Evolutionary conservation across 2,113 vertebrate species (phyloP).

Genomic region (Scatophagus argus): DNA sequence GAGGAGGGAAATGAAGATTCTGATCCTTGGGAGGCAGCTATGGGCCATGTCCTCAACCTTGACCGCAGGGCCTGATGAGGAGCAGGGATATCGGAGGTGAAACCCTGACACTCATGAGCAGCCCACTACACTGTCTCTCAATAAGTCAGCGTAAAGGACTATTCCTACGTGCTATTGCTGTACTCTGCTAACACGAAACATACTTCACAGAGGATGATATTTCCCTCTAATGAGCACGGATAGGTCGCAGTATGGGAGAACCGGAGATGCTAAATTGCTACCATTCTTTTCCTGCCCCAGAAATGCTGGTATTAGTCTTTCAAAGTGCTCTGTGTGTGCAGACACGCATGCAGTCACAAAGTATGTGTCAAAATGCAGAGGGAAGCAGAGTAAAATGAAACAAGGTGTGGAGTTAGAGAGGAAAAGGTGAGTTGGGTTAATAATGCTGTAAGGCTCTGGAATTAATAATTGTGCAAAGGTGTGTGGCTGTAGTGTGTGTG

Average conservation of each 20-base stretch:
- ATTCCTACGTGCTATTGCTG: conserved; percentile 31
- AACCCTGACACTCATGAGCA: conserved; percentile 43
- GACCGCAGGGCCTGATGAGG: conserved; percentile 53
- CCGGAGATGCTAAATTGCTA: conserved; percentile 65
- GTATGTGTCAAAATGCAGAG: conserved; percentile 57
- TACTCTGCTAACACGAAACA: conserved; percentile 42
- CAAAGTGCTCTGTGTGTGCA: conserved; percentile 33
- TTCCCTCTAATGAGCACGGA: conserved; percentile 55
- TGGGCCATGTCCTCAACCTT: conserved; percentile 32
- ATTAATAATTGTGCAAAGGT: conserved; percentile 43
- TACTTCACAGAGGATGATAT: conserved; percentile 50
- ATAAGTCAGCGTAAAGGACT: conserved; percentile 30
- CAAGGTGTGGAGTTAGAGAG: conserved; percentile 54
- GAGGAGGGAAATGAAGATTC: conserved; percentile 45
- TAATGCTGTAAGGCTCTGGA: conserved; percentile 38
- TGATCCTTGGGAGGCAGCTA: conserved; percentile 42
- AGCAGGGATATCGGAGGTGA: conserved; percentile 67
- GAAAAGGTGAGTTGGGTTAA: conserved; percentile 35
- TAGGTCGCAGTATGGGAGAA: conserved; percentile 45
- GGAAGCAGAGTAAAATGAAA: conserved; percentile 57
- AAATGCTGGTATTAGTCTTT: conserved; percentile 36
- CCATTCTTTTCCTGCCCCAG: conserved; percentile 56
- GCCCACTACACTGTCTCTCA: conserved; percentile 35
- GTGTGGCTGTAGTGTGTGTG: conserved; percentile 17
- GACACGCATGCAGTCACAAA: conserved; percentile 48